Evolutionary conservation across 2,113 vertebrate genomes (phyloP).

Genomic region (Urocynchramus pylzowi): DNA sequence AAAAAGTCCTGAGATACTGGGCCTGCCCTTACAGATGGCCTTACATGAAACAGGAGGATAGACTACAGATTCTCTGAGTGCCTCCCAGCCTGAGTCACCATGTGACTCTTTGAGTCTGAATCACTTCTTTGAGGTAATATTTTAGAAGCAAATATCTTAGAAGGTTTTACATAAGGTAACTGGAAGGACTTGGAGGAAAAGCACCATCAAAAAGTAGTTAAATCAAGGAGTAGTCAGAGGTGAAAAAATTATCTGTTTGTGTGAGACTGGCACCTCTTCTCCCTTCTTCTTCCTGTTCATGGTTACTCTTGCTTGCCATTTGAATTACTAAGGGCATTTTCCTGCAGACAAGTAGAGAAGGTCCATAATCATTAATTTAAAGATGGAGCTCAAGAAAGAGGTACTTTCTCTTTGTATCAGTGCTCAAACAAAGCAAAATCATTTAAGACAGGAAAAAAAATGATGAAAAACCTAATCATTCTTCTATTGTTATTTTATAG

Average conservation of each 20-base stretch:
- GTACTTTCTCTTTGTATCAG: not conserved
- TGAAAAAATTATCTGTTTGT: not conserved
- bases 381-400: not conserved
- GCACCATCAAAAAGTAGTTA: not conserved
- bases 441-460: not conserved
- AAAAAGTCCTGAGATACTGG: not conserved
- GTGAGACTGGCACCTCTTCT: not conserved
- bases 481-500: not conserved
- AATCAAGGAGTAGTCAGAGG: not conserved
- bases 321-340: not conserved
- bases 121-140: not conserved
- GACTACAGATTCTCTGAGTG: not conserved
- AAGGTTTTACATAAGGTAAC: not conserved
- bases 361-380: not conserved
- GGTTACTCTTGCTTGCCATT: not conserved
- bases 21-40: not conserved
- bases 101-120: not conserved
- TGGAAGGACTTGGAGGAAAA: not conserved
- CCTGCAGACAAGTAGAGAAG: not conserved
- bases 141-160: not conserved
- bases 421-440: not conserved
- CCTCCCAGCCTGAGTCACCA: accelerated
- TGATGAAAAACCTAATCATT: not conserved
- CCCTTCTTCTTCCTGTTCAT: not conserved
- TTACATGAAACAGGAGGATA: not conserved